These are phyloP conservation scores for Chrysopa pallens DNA, from an alignment of 1,140 invertebrate genomes.

Conservation along the genomic window DNA sequence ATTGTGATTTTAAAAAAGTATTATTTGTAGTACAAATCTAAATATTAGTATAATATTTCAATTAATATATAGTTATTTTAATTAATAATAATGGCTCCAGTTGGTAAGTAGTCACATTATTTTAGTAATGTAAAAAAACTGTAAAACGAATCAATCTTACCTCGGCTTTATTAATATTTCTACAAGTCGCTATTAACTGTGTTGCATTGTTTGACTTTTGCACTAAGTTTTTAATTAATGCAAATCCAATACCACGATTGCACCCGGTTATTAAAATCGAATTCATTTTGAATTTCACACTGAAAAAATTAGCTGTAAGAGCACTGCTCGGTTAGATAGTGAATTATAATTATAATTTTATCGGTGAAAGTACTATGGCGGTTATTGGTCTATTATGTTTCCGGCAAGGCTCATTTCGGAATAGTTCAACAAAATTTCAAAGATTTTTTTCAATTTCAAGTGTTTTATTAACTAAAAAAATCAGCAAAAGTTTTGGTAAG, in stretches of 20 bases:
- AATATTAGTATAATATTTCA: neutral
- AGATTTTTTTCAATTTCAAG: too few relatives aligned
- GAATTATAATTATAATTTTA: too few relatives aligned
- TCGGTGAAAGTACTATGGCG: too few relatives aligned
- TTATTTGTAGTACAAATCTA: too few relatives aligned
- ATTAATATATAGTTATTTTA: conserved; percentile 1
- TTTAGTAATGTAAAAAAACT: neutral
- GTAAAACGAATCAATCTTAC: conserved; percentile 22
- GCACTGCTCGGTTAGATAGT: too few relatives aligned
- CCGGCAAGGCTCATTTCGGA: too few relatives aligned
- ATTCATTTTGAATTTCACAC: conserved; percentile 32
- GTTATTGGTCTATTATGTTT: too few relatives aligned
- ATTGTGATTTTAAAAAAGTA: too few relatives aligned
- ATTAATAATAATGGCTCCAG: conserved; percentile 26
- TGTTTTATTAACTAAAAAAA: too few relatives aligned
- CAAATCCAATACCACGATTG: conserved; percentile 73
- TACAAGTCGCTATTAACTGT: conserved; percentile 54
- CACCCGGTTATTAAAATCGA: conserved; percentile 74
- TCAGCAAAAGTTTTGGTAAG: too few relatives aligned
- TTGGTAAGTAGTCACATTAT: conserved; percentile 21
- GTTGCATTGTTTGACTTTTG: conserved; percentile 29
- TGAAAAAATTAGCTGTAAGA: too few relatives aligned
- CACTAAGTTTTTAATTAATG: conserved; percentile 52
- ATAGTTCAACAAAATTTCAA: too few relatives aligned
- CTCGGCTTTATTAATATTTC: conserved; percentile 40